Percentiles rank a stretch among this genome's conserved stretches.
phyloP scores from a whole-genome alignment of 2,888 invertebrate species.

The Dioctria rufipes region DNA sequence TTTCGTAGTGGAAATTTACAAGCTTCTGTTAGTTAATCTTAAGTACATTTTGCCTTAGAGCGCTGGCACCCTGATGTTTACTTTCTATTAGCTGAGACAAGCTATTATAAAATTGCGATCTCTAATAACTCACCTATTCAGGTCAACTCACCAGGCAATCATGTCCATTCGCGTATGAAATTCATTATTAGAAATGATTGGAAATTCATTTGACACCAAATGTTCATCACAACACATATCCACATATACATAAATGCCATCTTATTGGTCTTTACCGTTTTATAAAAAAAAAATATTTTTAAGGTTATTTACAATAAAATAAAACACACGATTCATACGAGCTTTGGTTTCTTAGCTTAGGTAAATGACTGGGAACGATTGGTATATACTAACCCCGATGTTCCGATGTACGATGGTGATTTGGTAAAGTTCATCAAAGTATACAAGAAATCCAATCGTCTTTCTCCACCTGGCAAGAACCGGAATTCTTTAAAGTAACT shows the following conservation, averaged over 20 bases:
- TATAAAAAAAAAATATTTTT: constrained; percentile 30
- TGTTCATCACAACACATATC: neutral
- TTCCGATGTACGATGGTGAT: neutral
- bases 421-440: constrained; percentile 1
- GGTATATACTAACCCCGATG: neutral
- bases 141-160: constrained; percentile 33
- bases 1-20: constrained; percentile 1
- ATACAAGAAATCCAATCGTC: constrained; percentile 20
- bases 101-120: constrained; percentile 5
- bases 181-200: constrained; percentile 19
- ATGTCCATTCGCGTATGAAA: constrained; percentile 2
- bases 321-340: neutral
- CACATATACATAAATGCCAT: neutral
- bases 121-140: constrained; percentile 17
- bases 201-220: constrained; percentile 29
- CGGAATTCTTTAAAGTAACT: constrained; percentile 16
- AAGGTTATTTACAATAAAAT: constrained; percentile 5
- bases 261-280: constrained; percentile 25
- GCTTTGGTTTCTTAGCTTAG: neutral
- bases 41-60: neutral
- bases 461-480: constrained; percentile 20
- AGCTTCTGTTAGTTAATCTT: neutral
- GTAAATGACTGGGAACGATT: constrained; percentile 2
- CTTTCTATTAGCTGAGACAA: neutral
- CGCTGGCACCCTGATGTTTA: neutral